Conservation (phyloP, 2,888 invertebrate species). For the Philereme vetulata region DNA sequence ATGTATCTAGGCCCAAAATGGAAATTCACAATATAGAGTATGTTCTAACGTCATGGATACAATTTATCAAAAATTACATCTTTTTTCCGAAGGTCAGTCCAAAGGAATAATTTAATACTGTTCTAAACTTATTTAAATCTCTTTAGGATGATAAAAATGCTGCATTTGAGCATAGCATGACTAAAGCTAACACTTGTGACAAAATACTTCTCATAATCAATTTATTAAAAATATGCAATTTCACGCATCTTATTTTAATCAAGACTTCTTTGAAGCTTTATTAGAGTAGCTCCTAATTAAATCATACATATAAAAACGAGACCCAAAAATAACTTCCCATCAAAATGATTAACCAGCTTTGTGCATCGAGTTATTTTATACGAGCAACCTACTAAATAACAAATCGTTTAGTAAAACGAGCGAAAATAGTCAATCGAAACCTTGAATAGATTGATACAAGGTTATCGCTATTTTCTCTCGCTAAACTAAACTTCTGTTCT, state of each 20-base stretch:
- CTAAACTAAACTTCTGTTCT: too few species aligned
- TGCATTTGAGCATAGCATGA: conserved; percentile 25
- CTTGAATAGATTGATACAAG: too few species aligned
- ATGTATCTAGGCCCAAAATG: conserved; percentile 15
- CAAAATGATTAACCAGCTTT: too few species aligned
- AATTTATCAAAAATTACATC: neutral
- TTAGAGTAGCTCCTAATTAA: neutral
- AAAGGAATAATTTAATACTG: conserved; percentile 7
- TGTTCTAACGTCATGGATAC: neutral
- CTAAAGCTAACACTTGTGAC: conserved; percentile 15
- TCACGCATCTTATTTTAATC: neutral
- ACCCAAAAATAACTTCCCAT: neutral
- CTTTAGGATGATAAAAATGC: conserved; percentile 15
- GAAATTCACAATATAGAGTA: neutral
- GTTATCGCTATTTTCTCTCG: too few species aligned
- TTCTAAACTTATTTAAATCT: neutral
- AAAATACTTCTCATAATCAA: conserved; percentile 13
- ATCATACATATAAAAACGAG: neutral
- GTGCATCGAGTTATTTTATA: too few species aligned
- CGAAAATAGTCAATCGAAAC: too few species aligned
- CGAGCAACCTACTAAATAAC: too few species aligned
- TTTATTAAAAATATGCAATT: neutral
- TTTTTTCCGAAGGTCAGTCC: neutral
- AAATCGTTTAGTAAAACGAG: too few species aligned
- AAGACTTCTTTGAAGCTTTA: neutral